phyloP scores from a whole-genome alignment of 2,113 vertebrate species.

The Rynchops niger region DNA sequence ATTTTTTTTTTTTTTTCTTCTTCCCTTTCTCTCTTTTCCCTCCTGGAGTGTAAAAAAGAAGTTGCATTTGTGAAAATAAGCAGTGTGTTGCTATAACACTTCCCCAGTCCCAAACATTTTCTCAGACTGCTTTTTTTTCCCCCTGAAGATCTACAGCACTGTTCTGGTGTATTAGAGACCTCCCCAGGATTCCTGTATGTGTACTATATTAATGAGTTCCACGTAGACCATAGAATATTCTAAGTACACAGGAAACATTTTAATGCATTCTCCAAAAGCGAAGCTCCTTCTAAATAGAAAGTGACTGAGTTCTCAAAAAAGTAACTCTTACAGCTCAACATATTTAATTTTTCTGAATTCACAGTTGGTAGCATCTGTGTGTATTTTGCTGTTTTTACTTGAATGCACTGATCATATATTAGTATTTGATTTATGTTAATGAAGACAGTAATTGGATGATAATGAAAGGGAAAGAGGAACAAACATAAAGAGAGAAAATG shows the following conservation, averaged over 20 bases:
- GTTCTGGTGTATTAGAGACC: background rate
- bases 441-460: background rate
- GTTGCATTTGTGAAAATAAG: slow-evolving; percentile 68
- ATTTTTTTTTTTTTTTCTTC: background rate
- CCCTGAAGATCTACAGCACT: background rate
- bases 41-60: slow-evolving; percentile 48
- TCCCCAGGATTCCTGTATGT: background rate
- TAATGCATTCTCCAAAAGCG: background rate
- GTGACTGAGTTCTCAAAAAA: background rate
- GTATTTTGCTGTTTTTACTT: background rate
- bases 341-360: background rate
- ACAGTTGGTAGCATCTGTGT: background rate
- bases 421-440: slow-evolving; percentile 12
- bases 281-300: slow-evolving; percentile 1
- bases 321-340: background rate
- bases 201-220: background rate
- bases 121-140: background rate
- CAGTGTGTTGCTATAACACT: slow-evolving; percentile 23
- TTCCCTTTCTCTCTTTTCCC: background rate
- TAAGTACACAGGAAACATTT: background rate
- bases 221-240: background rate
- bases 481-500: background rate
- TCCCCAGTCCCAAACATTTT: background rate
- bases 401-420: background rate
- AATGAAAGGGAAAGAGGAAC: background rate